Percentiles rank a stretch among this genome's conserved stretches.
These are phyloP conservation scores for Portevinia maculata DNA, from an alignment of 2,888 invertebrate species.

Conservation along the genomic window DNA sequence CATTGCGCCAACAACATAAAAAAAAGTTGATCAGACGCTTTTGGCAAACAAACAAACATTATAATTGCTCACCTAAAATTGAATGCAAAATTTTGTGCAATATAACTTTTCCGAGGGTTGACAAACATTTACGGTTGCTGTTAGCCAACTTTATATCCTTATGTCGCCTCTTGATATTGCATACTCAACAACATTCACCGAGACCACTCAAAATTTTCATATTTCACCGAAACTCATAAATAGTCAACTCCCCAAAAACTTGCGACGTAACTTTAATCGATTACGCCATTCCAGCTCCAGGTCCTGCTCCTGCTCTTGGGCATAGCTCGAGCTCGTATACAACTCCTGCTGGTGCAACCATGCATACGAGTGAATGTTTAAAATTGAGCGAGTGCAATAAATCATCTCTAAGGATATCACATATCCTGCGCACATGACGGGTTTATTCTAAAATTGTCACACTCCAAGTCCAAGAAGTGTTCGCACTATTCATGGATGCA, in stretches of 20 bases:
- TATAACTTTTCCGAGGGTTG: background rate
- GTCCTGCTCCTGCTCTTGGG: background rate
- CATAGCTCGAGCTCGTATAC: background rate
- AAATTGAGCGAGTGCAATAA: conserved; percentile 34
- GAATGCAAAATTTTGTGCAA: background rate
- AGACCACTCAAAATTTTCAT: conserved; percentile 10
- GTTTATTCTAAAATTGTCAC: conserved; percentile 37
- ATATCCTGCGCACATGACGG: conserved; percentile 23
- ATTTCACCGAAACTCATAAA: conserved; percentile 19
- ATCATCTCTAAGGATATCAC: conserved; percentile 31
- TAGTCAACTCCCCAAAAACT: conserved; percentile 21
- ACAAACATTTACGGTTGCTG: background rate
- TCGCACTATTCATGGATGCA: conserved; percentile 33
- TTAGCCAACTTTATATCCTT: too few species aligned
- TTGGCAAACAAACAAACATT: background rate
- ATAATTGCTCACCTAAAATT: background rate
- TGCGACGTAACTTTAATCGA: conserved; percentile 33
- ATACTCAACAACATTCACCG: conserved; percentile 8
- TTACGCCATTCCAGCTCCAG: conserved; percentile 9
- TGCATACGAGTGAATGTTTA: conserved; percentile 24
- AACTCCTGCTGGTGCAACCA: conserved; percentile 7
- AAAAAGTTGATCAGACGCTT: background rate
- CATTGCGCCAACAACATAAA: background rate
- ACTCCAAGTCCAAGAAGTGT: conserved; percentile 17
- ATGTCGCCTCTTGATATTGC: conserved; percentile 1